Evolutionary conservation across 2,888 invertebrate genomes (phyloP).

Genomic region (Ephialtes manifestator): DNA sequence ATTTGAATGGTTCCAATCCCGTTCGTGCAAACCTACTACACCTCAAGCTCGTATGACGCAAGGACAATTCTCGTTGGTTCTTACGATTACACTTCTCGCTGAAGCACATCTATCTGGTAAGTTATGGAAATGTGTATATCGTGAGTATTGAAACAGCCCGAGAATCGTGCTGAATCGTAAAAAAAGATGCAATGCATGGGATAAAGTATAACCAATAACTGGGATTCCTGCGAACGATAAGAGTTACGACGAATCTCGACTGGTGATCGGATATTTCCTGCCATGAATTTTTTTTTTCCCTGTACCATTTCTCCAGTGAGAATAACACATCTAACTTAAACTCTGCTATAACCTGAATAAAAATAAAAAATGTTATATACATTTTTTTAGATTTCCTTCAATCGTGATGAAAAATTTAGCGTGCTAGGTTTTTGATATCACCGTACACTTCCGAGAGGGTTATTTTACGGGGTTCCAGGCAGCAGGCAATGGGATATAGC

Average conservation of each 20-base stretch:
- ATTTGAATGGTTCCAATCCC: not conserved
- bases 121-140: constrained; percentile 23
- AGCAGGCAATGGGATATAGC: not conserved
- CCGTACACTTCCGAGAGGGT: not conserved
- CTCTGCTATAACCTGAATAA: constrained; percentile 12
- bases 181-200: constrained; percentile 48
- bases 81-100: constrained; percentile 29
- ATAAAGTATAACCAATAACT: constrained; percentile 51
- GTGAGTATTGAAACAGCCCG: constrained; percentile 16
- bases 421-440: no score
- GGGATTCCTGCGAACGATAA: constrained; percentile 50
- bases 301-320: not conserved
- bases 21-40: not conserved
- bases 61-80: constrained; percentile 20
- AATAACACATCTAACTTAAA: constrained; percentile 30
- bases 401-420: constrained; percentile 3
- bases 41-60: not conserved
- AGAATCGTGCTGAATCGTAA: constrained; percentile 46
- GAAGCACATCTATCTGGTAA: constrained; percentile 11
- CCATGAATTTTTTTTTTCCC: constrained; percentile 55
- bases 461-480: constrained; percentile 41
- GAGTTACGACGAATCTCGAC: constrained; percentile 51
- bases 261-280: constrained; percentile 34
- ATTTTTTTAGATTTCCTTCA: not conserved
- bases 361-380: not conserved